Evolutionary conservation across 2,888 invertebrate species (phyloP).

Genomic region (Hypselothyrea guttata): DNA sequence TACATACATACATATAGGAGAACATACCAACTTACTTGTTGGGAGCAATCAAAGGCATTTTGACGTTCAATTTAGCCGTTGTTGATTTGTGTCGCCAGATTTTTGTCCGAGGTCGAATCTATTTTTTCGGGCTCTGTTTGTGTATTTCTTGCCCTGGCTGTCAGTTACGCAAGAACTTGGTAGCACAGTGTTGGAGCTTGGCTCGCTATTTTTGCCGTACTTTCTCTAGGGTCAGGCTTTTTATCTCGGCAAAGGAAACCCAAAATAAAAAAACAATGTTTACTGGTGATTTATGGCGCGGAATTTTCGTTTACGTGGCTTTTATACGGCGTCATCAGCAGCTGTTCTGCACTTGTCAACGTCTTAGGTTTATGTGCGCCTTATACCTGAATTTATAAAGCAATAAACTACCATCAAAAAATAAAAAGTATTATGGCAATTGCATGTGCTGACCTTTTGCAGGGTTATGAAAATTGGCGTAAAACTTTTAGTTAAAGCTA

Average conservation of each 20-base stretch:
- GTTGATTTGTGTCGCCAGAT: conserved; percentile 64
- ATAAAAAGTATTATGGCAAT: not conserved
- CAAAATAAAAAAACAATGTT: conserved; percentile 37
- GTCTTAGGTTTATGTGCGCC: not conserved
- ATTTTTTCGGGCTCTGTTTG: conserved; percentile 26
- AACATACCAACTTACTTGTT: conserved; percentile 24
- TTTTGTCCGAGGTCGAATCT: conserved; percentile 36
- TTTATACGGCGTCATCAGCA: conserved; percentile 22
- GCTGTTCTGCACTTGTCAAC: conserved; percentile 25
- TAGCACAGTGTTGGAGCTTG: conserved; percentile 21
- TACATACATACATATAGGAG: conserved; percentile 2
- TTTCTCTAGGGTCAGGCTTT: conserved; percentile 20
- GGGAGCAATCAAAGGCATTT: conserved; percentile 66
- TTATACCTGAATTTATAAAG: conserved; percentile 6
- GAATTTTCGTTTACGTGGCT: conserved; percentile 62
- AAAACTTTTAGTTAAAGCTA: no score
- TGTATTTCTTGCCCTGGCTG: conserved; percentile 34
- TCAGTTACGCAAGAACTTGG: conserved; percentile 61
- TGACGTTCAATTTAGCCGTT: conserved; percentile 70
- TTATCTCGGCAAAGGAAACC: conserved; percentile 29
- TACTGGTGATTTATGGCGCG: conserved; percentile 69
- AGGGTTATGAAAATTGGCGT: no score
- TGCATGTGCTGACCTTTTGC: no score
- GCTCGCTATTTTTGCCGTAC: conserved; percentile 6
- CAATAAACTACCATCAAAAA: conserved; percentile 13